Base-by-base conservation (phyloP, 2,888 invertebrate genomes). In the Apamea sordens region DNA sequence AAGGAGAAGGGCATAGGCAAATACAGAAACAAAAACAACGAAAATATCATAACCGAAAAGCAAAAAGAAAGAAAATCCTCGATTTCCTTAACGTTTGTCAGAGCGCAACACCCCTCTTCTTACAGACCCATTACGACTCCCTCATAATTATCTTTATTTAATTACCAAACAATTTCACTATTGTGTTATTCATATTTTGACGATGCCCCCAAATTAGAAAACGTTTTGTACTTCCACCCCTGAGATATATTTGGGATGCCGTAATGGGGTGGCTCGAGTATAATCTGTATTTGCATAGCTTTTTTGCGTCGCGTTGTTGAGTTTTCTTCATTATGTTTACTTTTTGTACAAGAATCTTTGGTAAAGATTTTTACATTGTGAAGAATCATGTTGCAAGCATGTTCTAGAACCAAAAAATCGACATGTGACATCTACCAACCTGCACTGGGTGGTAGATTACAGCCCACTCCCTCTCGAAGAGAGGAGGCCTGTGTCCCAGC, bases 111-210 rank as follows among this genome's bases (percentile, higher is more conserved):
- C 56, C 76, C 73, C 76, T 76, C 76, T 44, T 28, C 44, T n/a
- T 1, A 53, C 28, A 28, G 68, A 7, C 7, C 73, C 65, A 74
- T 86, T 73, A 81, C 79, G 4, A 28, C 83, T 76, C 84, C 87
- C 82, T 67, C 64, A 73, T 74, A 83, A 89, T 90, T 88, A 89
- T 89, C 84, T 85, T 89, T 86, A 90, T 90, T 86, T 90, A 89
- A 90, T 90, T 90, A 89, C 73, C 68, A 84, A 86, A 88, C 87
- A 88, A 86, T 90, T 84, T 84, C 83, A 80, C 53, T 74, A 83
- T 84, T 83, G 85, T 88, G 77, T 87, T 76, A 88, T 83, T 84
- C 85, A 84, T 86, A 86, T 89, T 88, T 59, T 68, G 80, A 71
- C n/a, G 71, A 71, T 77, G 67, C 78, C 73, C 74, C 68, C 73